These are phyloP conservation scores for Alviniconcha strummeri DNA, from an alignment of 2,888 invertebrate genomes.

Conservation along the genomic window DNA sequence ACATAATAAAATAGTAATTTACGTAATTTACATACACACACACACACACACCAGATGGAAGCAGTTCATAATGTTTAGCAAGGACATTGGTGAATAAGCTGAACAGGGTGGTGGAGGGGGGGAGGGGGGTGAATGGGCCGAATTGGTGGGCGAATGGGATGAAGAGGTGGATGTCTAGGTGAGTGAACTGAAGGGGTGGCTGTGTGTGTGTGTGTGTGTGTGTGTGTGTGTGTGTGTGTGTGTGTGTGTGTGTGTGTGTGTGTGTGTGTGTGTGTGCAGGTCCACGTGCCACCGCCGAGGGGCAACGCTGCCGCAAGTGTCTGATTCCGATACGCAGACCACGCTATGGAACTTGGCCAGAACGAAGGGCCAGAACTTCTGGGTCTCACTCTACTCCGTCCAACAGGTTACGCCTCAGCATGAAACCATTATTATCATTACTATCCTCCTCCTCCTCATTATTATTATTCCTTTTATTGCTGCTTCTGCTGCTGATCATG, in stretches of 20 bases:
- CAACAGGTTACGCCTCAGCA: neutral
- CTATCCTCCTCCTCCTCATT: neutral
- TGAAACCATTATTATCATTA: neutral
- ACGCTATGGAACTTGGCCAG: constrained; percentile 19
- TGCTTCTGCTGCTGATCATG: neutral
- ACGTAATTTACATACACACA: too few relatives aligned
- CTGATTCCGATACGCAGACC: constrained; percentile 16
- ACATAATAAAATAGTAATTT: too few relatives aligned
- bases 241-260: too few relatives aligned
- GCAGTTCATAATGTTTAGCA: too few relatives aligned
- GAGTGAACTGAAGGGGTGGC: neutral
- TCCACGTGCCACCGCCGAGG: constrained; percentile 11
- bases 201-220: too few relatives aligned
- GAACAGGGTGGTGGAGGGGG: too few relatives aligned
- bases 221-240: too few relatives aligned
- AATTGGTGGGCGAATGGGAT: neutral
- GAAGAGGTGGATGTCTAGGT: neutral
- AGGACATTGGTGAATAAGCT: neutral
- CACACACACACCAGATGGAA: too few relatives aligned
- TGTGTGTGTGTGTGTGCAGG: neutral
- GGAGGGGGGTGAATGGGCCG: neutral
- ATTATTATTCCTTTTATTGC: neutral
- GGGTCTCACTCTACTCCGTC: neutral
- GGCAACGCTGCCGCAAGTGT: constrained; percentile 15
- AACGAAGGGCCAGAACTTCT: constrained; percentile 16